Evolutionary conservation across 2,113 vertebrate genomes (phyloP), one percentile per base, ranked within the genome.

Genomic region (Colius striatus): DNA sequence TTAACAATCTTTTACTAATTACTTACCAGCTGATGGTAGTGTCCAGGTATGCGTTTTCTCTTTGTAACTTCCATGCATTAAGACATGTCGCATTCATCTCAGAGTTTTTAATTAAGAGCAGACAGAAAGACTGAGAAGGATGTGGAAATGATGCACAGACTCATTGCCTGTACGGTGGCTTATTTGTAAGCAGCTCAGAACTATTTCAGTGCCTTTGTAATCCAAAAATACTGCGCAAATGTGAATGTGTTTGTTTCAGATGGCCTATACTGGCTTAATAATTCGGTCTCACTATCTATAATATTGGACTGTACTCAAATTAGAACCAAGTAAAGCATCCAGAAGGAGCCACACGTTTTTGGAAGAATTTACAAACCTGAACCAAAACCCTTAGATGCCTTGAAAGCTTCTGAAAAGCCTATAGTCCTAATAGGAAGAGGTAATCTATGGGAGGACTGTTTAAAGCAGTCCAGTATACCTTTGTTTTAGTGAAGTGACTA

Each of bases 121-220:
- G 90, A 91, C 66, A 91, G 87, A 95, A 95, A 68, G 72, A 94
- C 84, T 58, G 32, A 57, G 87, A 95, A 94, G 54, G 84, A 75
- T 63, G 36, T 77, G 57, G 57, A 94, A 86, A 34, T 18, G 48
- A 87, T 79, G 45, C 62, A 82, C 67, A 61, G 53, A 89, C 58
- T 91, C 72, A 47, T 92, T 89, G 63, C 71, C 62, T 95, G 83
- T 66, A 71, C 36, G 89, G 73, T 92, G 92, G 94, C 65, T 92
- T 89, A 75, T 96, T 72, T 94, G 90, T 93, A 91, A 96, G 73
- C 88, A 97, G 82, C 87, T 95, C 93, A 93, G 74, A 95, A 97
- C 81, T 90, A 91, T 96, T 97, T 95, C 97, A 98, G 98, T 98
- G 98, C 98, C 98, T 98, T 98, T 97, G 94, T 94, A 96, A 97